These are phyloP conservation scores for Simalia tracyae DNA, from an alignment of 2,797 vertebrate species.

Conservation along the genomic window DNA sequence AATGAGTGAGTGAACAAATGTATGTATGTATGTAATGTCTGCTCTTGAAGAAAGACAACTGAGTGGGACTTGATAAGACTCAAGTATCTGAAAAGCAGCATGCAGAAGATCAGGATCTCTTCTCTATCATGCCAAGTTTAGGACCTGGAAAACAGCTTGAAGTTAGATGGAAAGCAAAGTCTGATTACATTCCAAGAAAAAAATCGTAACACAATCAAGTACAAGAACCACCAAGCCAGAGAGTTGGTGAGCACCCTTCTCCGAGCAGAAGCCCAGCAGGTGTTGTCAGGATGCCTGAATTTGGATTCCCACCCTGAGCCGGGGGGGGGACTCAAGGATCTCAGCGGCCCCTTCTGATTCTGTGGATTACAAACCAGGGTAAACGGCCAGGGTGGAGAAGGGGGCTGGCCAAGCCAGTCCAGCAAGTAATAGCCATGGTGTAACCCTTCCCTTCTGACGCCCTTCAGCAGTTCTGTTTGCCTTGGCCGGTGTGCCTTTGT, in stretches of 20 bases:
- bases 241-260: background rate
- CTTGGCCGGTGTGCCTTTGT: background rate
- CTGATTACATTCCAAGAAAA: background rate
- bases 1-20: too few relatives aligned
- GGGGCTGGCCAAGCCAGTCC: background rate
- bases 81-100: background rate
- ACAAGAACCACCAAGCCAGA: background rate
- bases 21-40: background rate
- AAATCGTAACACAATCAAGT: background rate
- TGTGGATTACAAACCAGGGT: background rate
- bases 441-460: background rate
- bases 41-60: background rate
- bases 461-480: background rate
- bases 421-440: background rate
- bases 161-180: background rate
- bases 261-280: background rate
- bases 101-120: background rate
- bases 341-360: background rate
- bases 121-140: background rate
- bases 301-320: background rate
- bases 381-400: background rate
- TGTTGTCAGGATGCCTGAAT: background rate
- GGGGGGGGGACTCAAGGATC: too few relatives aligned
- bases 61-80: background rate
- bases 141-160: background rate